Base-by-base conservation (phyloP, 2,888 invertebrate species). In the Cryptocheilus praepositus region DNA sequence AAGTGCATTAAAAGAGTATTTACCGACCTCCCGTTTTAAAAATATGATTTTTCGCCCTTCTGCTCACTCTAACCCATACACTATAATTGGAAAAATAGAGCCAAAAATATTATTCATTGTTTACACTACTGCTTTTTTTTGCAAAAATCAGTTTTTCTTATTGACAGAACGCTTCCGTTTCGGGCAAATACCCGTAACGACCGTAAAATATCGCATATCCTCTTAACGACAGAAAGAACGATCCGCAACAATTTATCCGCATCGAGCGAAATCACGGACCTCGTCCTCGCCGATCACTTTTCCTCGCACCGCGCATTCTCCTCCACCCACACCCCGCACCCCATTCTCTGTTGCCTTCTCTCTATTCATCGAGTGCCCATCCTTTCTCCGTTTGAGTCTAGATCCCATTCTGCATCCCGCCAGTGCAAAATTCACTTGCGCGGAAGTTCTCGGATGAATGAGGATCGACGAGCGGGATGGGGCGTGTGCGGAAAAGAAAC, bases 391-490 rank as follows among this genome's bases (percentile, higher is more conserved):
- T 72, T 72, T 65, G 52, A 70, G 63, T 77, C 71, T 64, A 60
- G 66, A 75, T 75, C 73, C 63, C 73, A 76, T 75, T 68, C 63
- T 63, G 75, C 74, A 68, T 71, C 67, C 72, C 59, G 67, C 74
- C 70, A 36, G 64, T 76, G 73, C 71, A 68, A 79, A 81, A 81
- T 81, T 81, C 81, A 83, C 80, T 83, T 81, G 77, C 73, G 71
- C 75, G 81, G 73, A 81, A 83, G 79, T 82, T 83, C 74, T 71
- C 77, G 82, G 76, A 79, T 81, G 83, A 83, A 81, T 74, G 81
- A 72, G 71, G 74, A 81, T 83, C 83, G 82, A 77, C 75, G 71
- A 74, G 68, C 75, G 73, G 54, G 21, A 57, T 61, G 63, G 36
- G 52, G 53, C 18, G 61, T 55, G 16, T 28, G 62, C 56, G 53